Evolutionary conservation across 2,113 vertebrate genomes (phyloP).

Genomic region (Actenoides lindsayi): DNA sequence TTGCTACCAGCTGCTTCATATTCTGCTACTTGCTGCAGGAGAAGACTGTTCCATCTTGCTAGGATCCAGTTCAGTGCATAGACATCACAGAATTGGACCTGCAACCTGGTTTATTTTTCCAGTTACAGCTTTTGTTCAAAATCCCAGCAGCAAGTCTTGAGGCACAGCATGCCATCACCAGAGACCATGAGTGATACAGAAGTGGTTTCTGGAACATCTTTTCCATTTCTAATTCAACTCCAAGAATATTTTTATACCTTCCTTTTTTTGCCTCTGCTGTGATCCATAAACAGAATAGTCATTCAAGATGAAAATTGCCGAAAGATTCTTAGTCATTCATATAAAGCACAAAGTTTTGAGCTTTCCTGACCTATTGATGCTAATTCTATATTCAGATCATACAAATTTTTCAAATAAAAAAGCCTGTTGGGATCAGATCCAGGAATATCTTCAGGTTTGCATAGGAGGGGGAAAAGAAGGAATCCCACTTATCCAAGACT

Average conservation of each 20-base stretch:
- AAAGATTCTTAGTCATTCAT: background rate
- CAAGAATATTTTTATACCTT: background rate
- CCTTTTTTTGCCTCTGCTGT: background rate
- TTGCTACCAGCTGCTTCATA: slow-evolving; percentile 50
- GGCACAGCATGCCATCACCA: background rate
- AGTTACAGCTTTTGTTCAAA: slow-evolving; percentile 17
- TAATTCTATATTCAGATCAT: background rate
- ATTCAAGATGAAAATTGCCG: slow-evolving; percentile 19
- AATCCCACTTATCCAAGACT: background rate
- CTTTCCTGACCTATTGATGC: background rate
- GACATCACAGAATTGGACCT: slow-evolving; percentile 3
- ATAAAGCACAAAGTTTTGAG: background rate
- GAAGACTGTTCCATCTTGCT: slow-evolving; percentile 6
- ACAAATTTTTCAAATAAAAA: background rate
- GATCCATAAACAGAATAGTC: background rate
- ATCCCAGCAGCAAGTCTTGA: background rate
- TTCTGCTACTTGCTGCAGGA: slow-evolving; percentile 31
- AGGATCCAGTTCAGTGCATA: slow-evolving; percentile 43
- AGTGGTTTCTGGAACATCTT: slow-evolving; percentile 25
- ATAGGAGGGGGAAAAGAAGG: background rate
- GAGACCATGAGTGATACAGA: background rate
- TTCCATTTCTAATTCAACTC: slow-evolving; percentile 20
- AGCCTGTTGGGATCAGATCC: background rate
- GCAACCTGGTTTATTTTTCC: background rate
- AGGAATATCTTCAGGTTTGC: background rate